These are phyloP conservation scores for Alcedo atthis DNA, from an alignment of 2,797 vertebrate genomes.

Conservation along the genomic window DNA sequence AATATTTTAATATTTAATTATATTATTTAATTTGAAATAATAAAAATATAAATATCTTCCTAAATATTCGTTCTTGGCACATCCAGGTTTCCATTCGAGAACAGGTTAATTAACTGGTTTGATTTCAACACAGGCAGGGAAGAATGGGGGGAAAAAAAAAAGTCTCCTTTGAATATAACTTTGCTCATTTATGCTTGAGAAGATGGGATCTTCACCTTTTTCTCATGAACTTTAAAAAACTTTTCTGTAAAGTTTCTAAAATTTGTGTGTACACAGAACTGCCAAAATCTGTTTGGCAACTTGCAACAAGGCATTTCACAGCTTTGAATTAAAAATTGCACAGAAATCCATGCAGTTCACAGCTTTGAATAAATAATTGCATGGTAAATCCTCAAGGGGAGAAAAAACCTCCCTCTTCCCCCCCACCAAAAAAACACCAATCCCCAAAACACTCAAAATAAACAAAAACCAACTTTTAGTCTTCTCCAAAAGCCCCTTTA, in stretches of 20 bases:
- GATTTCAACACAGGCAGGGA: not conserved
- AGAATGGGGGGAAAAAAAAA: not conserved
- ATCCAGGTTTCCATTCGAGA: not conserved
- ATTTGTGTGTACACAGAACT: not conserved
- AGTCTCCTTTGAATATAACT: not conserved
- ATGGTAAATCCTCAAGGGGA: not conserved
- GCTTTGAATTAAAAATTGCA: not conserved
- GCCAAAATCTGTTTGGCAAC: not conserved
- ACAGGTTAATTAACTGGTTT: not conserved
- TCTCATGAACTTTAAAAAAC: not conserved
- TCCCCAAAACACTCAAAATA: not conserved
- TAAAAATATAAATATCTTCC: not conserved
- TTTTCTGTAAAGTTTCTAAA: constrained; percentile 1
- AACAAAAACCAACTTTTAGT: not conserved
- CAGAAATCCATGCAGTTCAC: not conserved
- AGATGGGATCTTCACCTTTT: not conserved
- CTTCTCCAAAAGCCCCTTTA: rapidly evolving
- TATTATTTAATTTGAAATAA: too few species aligned
- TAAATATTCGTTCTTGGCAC: not conserved
- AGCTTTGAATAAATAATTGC: not conserved
- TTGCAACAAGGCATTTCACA: not conserved
- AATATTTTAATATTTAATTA: too few species aligned
- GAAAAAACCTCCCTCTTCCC: not conserved
- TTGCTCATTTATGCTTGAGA: not conserved
- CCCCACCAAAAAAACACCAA: not conserved